A percentile compares a stretch with the other conserved stretches of the same genome.
These are phyloP conservation scores for Cryptoprocta ferox DNA, from an alignment of 2,797 vertebrate species.

Conservation along the genomic window DNA sequence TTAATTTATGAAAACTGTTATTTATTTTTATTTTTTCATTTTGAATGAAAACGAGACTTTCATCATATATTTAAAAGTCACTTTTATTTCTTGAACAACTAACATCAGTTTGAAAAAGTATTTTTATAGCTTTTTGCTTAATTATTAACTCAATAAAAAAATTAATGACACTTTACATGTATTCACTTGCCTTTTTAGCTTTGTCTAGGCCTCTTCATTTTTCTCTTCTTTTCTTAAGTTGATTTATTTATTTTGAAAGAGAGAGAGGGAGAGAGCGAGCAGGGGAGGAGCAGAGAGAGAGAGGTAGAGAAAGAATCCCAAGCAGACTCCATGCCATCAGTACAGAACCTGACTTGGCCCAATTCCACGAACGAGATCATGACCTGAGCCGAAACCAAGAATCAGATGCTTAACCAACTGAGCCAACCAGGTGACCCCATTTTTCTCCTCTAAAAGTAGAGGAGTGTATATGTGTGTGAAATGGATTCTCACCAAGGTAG, in stretches of 20 bases:
- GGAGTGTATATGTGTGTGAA: neutral
- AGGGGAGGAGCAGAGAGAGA: too few species aligned
- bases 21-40: neutral
- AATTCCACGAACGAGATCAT: too few species aligned
- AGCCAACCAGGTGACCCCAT: neutral
- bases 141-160: neutral
- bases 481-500: neutral
- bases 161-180: neutral
- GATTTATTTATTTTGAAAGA: too few species aligned
- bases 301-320: too few species aligned
- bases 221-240: neutral
- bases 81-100: neutral
- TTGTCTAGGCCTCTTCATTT: neutral
- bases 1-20: neutral
- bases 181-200: neutral
- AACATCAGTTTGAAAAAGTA: neutral
- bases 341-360: too few species aligned
- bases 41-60: neutral
- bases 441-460: constrained; percentile 2
- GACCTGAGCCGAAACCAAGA: too few species aligned
- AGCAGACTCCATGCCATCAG: too few species aligned
- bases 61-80: neutral
- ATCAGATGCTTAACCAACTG: too few species aligned
- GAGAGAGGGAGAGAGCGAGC: too few species aligned
- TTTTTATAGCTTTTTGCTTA: neutral